Percentiles rank a stretch among this genome's conserved stretches.
phyloP scores from a whole-genome alignment of 2,113 vertebrate species.

The Lipotes vexillifer region DNA sequence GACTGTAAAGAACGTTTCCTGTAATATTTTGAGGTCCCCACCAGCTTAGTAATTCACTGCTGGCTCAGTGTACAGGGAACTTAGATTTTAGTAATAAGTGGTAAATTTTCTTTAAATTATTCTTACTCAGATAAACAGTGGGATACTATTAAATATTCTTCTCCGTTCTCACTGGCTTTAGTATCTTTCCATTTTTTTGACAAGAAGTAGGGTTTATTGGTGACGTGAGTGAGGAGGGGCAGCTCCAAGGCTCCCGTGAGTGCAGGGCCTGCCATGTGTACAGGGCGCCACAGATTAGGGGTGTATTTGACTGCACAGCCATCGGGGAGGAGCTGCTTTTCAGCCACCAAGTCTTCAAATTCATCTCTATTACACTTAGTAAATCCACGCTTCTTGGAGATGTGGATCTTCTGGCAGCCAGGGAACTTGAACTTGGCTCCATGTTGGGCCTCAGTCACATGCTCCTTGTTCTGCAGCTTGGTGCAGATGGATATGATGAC shows the following conservation, averaged over 20 bases:
- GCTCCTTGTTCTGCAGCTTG: neutral
- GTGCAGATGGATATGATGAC: neutral
- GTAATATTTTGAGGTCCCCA: neutral
- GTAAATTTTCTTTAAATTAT: neutral
- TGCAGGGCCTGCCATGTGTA: neutral
- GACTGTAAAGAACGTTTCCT: neutral
- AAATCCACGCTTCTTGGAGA: neutral
- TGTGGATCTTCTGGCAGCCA: neutral
- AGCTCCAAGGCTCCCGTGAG: neutral
- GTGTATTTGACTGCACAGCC: neutral
- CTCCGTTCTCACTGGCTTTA: neutral
- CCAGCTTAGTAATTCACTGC: neutral
- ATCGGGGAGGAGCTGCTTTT: neutral
- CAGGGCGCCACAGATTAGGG: too few relatives aligned
- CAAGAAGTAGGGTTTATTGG: neutral
- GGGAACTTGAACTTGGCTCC: neutral
- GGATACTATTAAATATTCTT: neutral
- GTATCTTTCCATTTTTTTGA: neutral
- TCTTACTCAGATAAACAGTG: neutral
- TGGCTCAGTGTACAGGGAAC: neutral
- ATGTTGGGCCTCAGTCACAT: neutral
- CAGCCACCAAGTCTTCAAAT: neutral
- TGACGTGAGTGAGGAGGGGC: neutral
- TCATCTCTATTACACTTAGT: neutral
- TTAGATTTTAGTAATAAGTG: neutral